Conservation (phyloP, 2,888 invertebrate species). For the Frankliniella intonsa region DNA sequence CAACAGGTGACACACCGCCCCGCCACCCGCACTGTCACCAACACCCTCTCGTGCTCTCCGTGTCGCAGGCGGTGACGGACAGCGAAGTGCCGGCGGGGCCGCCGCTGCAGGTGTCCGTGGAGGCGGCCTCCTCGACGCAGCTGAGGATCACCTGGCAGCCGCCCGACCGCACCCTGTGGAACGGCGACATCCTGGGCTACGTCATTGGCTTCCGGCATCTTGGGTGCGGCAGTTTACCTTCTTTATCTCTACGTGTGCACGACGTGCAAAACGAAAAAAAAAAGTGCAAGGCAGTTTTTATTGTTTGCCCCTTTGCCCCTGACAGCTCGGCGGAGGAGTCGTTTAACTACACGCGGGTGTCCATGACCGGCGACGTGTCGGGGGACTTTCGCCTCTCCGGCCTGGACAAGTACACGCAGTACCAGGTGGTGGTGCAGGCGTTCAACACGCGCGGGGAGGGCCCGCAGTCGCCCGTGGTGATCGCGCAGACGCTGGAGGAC, state of each 20-base stretch:
- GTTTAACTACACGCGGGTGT: slow-evolving; percentile 29
- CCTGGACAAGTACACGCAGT: slow-evolving; percentile 70
- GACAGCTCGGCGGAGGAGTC: slow-evolving; percentile 15
- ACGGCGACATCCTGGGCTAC: slow-evolving; percentile 71
- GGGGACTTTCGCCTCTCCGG: slow-evolving; percentile 51
- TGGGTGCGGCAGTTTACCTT: slow-evolving; percentile 40
- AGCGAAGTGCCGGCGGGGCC: slow-evolving; percentile 65
- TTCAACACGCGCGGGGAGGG: slow-evolving; percentile 81
- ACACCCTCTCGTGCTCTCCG: background rate
- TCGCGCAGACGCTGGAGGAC: slow-evolving; percentile 75
- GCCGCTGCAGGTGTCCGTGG: slow-evolving; percentile 61
- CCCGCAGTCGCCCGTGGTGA: slow-evolving; percentile 72
- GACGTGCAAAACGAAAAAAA: no score
- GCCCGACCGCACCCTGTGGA: slow-evolving; percentile 66
- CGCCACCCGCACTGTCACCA: background rate
- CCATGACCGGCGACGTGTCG: slow-evolving; percentile 21
- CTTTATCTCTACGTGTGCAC: no score
- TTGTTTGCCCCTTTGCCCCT: background rate
- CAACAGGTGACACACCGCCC: background rate
- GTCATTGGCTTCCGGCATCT: slow-evolving; percentile 51
- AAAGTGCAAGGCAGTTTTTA: no score
- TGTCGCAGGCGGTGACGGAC: slow-evolving; percentile 45
- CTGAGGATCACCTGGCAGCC: slow-evolving; percentile 71
- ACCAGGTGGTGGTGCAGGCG: slow-evolving; percentile 77
- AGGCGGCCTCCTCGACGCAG: slow-evolving; percentile 64